A percentile compares a stretch with the other conserved stretches of the same genome.
These are phyloP conservation scores for Sparidentex hasta DNA, from an alignment of 2,797 vertebrate species.

Conservation along the genomic window DNA sequence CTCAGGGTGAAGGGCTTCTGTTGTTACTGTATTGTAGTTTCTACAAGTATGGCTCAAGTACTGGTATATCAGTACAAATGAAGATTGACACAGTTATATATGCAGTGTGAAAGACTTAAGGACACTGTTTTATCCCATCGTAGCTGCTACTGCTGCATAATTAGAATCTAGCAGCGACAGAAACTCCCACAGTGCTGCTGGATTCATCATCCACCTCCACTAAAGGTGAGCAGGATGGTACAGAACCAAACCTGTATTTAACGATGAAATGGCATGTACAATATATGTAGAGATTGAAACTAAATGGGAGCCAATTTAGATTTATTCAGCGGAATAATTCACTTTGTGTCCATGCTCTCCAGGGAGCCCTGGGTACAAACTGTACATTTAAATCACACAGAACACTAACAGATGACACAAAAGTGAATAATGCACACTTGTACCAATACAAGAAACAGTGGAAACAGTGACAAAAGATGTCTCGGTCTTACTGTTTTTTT, in stretches of 20 bases:
- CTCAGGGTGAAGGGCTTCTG: not conserved
- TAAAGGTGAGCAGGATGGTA: constrained; percentile 33
- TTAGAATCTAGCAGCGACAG: constrained; percentile 48
- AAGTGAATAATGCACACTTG: not conserved
- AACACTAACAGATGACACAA: not conserved
- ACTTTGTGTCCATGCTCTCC: not conserved
- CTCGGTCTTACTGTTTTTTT: not conserved
- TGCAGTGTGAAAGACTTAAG: constrained; percentile 13
- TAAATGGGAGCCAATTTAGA: not conserved
- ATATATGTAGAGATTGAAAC: not conserved
- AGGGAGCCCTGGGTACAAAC: not conserved
- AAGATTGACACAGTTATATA: constrained; percentile 5
- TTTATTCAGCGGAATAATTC: not conserved
- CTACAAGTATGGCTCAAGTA: not conserved
- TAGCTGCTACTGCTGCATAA: constrained; percentile 45
- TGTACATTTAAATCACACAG: not conserved
- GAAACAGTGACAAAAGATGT: not conserved
- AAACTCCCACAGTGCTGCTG: constrained; percentile 43
- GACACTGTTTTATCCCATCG: constrained; percentile 7
- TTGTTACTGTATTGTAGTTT: constrained; percentile 16
- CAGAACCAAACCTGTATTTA: constrained; percentile 9
- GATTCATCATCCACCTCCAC: constrained; percentile 62
- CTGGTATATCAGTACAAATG: constrained; percentile 3
- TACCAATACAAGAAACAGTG: not conserved
- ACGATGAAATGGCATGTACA: constrained; percentile 18